Percentiles rank a stretch among this genome's conserved stretches.
These are phyloP conservation scores for Apantesis nais DNA, from an alignment of 2,888 invertebrate genomes.

Conservation along the genomic window DNA sequence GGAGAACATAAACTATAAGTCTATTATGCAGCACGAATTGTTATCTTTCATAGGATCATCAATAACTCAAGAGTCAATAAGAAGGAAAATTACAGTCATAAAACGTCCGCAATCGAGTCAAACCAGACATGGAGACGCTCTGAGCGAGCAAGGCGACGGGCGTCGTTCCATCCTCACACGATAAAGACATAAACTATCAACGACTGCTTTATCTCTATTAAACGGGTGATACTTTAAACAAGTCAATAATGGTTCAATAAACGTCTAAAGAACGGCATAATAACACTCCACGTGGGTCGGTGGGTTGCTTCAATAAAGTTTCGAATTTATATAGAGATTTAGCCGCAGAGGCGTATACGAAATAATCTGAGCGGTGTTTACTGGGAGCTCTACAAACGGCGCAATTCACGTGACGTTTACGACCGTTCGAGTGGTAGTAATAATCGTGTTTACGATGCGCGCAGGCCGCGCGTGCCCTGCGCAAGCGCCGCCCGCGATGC, in stretches of 20 bases:
- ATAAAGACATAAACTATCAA: slow-evolving; percentile 81
- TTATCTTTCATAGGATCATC: slow-evolving; percentile 63
- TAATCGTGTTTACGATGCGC: slow-evolving; percentile 81
- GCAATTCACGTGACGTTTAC: slow-evolving; percentile 84
- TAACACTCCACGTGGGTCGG: slow-evolving; percentile 81
- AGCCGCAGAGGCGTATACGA: slow-evolving; percentile 83
- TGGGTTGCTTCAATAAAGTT: slow-evolving; percentile 77
- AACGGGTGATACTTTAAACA: slow-evolving; percentile 83
- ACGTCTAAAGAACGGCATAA: slow-evolving; percentile 83
- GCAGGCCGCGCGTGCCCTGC: slow-evolving; percentile 68
- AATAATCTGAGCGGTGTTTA: slow-evolving; percentile 83
- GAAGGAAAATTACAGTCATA: slow-evolving; percentile 80
- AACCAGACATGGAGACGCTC: slow-evolving; percentile 69
- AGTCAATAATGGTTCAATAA: slow-evolving; percentile 85
- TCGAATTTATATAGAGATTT: slow-evolving; percentile 83
- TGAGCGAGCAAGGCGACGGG: slow-evolving; percentile 54
- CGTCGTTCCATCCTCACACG: slow-evolving; percentile 64
- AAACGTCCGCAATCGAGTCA: slow-evolving; percentile 63
- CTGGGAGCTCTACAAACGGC: slow-evolving; percentile 83
- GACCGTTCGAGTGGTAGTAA: slow-evolving; percentile 82
- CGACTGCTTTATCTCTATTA: slow-evolving; percentile 83
- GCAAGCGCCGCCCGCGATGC: slow-evolving; percentile 60
- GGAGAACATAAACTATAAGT: slow-evolving; percentile 56
- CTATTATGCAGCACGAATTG: slow-evolving; percentile 60
- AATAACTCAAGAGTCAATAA: slow-evolving; percentile 65